Evolutionary conservation across 2,888 invertebrate genomes (phyloP).

Genomic region (Agonopterix heracliana): DNA sequence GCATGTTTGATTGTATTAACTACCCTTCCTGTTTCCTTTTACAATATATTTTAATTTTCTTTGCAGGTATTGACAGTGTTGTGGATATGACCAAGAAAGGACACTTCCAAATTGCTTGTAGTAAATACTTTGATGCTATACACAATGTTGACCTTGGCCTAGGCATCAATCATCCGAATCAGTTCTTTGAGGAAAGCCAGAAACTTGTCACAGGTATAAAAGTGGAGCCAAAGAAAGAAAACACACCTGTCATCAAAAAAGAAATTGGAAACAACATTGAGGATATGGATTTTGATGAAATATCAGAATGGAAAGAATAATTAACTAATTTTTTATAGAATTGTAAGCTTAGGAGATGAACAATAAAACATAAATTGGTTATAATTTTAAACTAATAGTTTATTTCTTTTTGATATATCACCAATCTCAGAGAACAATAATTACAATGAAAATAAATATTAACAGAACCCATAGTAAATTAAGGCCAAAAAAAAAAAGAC

Average conservation of each 20-base stretch:
- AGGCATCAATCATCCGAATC: conserved; percentile 92
- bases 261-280: conserved; percentile 38
- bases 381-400: background rate
- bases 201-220: conserved; percentile 64
- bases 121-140: conserved; percentile 86
- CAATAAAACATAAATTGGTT: background rate
- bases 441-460: too few relatives aligned
- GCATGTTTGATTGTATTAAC: too few relatives aligned
- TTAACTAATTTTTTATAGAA: too few relatives aligned
- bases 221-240: conserved; percentile 42
- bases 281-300: conserved; percentile 56
- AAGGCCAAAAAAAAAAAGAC: too few relatives aligned
- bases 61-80: conserved; percentile 81
- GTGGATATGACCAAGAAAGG: conserved; percentile 82
- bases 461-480: too few relatives aligned
- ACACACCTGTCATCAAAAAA: conserved; percentile 35
- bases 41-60: background rate
- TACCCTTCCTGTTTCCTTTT: too few relatives aligned
- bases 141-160: conserved; percentile 80
- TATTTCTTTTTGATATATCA: too few relatives aligned
- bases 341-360: background rate
- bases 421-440: too few relatives aligned
- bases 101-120: conserved; percentile 93
- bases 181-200: conserved; percentile 90
- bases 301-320: conserved; percentile 36